Base-by-base conservation (phyloP, 1,140 invertebrate species). In the Micrasema longulum region DNA sequence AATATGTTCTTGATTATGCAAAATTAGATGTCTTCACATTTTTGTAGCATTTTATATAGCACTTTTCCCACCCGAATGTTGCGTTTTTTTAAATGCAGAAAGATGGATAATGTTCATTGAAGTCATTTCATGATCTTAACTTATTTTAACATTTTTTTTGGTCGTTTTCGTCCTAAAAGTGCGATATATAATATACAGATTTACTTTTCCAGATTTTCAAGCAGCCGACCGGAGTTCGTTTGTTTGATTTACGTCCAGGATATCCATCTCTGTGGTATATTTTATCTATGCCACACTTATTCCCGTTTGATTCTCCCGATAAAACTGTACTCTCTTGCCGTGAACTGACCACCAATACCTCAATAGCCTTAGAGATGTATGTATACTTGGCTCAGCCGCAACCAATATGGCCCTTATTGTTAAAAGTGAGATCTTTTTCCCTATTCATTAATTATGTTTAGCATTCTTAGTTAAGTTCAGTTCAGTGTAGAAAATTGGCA, bases 351-450 rank as follows among this genome's bases (percentile, higher is more conserved):
- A 81, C 86, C 7, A 84, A 86, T 68, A 87, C 87, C 6, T 86
- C 87, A 14, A 85, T 92, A 1, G 88, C 88, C 6, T 78, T 93
- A 36, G 91, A 93, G 74, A 76, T 94, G 12, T 87, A 89, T 22
- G 88, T 94, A 0, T 77, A 94, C 4, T 81, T 90, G 43, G 87
- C 89, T n/a, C 92, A 93, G 77, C 92, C 93, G 0, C 91, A 93
- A 76, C 88, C 90, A 0, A 89, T 90, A 69, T 94, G 92, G 92
- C 82, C 89, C 2, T 86, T 91, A 64, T 76, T 93, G 22, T 81
- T 93, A 5, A 92, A 92, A 83, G 90, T 91, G 80, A 78, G 57
- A 67, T 38, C 52, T 43, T 31, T 31, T 31, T 7, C 26, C 26
- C 2, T n/a, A n/a, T n/a, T n/a, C n/a, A n/a, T n/a, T n/a, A n/a